Base-by-base conservation (phyloP, 2,797 vertebrate species). In the Gymnocypris eckloni region DNA sequence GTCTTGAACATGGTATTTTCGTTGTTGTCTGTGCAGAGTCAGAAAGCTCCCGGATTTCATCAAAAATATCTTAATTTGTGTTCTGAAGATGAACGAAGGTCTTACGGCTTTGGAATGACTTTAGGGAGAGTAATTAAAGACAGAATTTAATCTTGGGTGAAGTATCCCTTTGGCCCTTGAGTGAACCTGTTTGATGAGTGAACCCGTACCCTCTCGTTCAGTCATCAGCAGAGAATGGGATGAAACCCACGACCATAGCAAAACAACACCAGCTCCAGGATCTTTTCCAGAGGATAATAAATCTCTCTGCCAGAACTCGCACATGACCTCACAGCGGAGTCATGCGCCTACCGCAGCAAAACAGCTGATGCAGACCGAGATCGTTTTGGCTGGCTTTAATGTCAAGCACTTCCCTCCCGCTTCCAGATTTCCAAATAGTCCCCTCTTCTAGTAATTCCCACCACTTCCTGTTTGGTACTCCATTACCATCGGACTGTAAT, bases 351-450 rank as follows among this genome's bases (percentile, higher is more conserved):
- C 79, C 79, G 15, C 28, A 54, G 83, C 12, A 71, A 83, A 86
- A 80, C 79, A 81, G 81, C 86, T 85, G 85, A 84, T 87, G 75
- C 73, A 71, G 66, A 69, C 73, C 50, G 37, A 86, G 82, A 71
- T 56, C 12, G 11, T 59, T 76, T 88, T 89, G 85, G 84, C 56
- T 3, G 13, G 54, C 61, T 48, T 88, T 75, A 52, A 43, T 67
- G 84, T 90, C 79, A 54, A 66, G 76, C 83, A 59, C 72, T 52
- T 79, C 59, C 13, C 78, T 28, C 37, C 54, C 61, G 2, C 52
- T 77, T 83, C 66, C 52, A 67, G 8, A 70, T 89, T 79, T 87
- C 79, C 76, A 84, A 85, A 83, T 56, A 86, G 83, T 71, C 87
- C 72, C 22, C 11, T 41, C 64, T 87, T 83, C 71, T 76, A 83